Evolutionary conservation across 2,797 vertebrate species (phyloP).

Genomic region (Poecilia velifera): DNA sequence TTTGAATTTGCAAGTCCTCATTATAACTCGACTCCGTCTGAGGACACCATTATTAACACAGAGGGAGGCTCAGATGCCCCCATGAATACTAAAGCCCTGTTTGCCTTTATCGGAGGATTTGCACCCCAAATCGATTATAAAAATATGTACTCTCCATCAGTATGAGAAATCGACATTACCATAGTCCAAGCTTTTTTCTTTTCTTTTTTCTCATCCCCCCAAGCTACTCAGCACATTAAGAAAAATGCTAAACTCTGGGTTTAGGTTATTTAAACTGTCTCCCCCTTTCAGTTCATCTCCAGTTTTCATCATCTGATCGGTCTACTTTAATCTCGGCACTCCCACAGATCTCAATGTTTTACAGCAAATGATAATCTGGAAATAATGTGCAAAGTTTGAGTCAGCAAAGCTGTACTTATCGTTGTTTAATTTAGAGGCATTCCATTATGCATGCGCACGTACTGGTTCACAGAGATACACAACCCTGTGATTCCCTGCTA

Average conservation of each 20-base stretch:
- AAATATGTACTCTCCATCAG: constrained; percentile 83
- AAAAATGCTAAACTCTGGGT: constrained; percentile 67
- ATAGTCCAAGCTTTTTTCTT: constrained; percentile 63
- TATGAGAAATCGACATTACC: constrained; percentile 71
- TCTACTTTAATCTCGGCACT: constrained; percentile 45
- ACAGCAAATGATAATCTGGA: constrained; percentile 51
- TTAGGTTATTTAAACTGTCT: constrained; percentile 64
- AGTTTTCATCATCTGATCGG: constrained; percentile 27
- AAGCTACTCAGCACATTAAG: constrained; percentile 66
- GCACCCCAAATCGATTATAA: constrained; percentile 75
- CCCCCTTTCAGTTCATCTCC: constrained; percentile 56
- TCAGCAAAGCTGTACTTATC: constrained; percentile 56
- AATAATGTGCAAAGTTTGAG: constrained; percentile 44
- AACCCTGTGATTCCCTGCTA: constrained; percentile 52
- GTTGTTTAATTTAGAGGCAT: constrained; percentile 53
- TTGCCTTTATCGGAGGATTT: constrained; percentile 73
- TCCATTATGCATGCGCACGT: constrained; percentile 55
- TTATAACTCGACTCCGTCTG: constrained; percentile 71
- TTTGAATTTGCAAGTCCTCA: constrained; percentile 77
- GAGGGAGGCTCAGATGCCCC: constrained; percentile 54
- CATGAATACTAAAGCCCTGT: constrained; percentile 78
- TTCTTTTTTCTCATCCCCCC: too few species aligned
- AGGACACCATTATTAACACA: constrained; percentile 77
- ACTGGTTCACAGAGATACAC: constrained; percentile 25
- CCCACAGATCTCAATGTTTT: constrained; percentile 57